Evolutionary conservation across 2,797 vertebrate genomes (phyloP).

Genomic region (Heterohyrax brucei): DNA sequence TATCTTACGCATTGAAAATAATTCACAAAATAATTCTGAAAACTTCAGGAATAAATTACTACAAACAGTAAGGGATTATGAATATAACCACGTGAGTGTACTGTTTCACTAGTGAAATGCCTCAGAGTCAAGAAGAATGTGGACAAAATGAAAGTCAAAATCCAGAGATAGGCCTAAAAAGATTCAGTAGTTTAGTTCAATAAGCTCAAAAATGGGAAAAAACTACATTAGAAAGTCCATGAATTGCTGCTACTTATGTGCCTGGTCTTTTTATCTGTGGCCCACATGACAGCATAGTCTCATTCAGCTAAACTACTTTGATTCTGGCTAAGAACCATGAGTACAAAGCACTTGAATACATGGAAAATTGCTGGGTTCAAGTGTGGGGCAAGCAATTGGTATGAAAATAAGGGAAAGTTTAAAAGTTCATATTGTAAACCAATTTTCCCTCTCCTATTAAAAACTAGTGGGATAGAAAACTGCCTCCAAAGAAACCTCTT

Average conservation of each 20-base stretch:
- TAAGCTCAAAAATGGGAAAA: constrained; percentile 58
- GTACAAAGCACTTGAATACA: constrained; percentile 71
- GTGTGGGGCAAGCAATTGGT: constrained; percentile 76
- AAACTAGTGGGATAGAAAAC: constrained; percentile 84
- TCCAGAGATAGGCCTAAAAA: constrained; percentile 68
- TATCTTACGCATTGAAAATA: constrained; percentile 52
- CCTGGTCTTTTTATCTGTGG: constrained; percentile 77
- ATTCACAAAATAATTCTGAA: constrained; percentile 44
- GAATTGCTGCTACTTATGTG: constrained; percentile 74
- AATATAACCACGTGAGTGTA: not conserved
- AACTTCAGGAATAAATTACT: constrained; percentile 65
- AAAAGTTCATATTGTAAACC: constrained; percentile 83
- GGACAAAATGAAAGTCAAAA: constrained; percentile 77
- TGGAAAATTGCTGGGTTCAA: constrained; percentile 82
- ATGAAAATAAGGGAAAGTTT: constrained; percentile 86
- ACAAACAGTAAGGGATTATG: constrained; percentile 11
- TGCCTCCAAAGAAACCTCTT: constrained; percentile 75
- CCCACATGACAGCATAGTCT: constrained; percentile 55
- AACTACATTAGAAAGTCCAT: constrained; percentile 69
- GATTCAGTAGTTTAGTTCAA: constrained; percentile 71
- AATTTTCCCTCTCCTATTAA: constrained; percentile 84
- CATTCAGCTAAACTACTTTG: constrained; percentile 78
- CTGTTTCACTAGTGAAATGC: constrained; percentile 56
- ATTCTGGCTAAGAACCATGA: constrained; percentile 67
- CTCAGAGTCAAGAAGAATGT: constrained; percentile 22